Evolutionary conservation across 1,140 invertebrate genomes (phyloP).

Genomic region (Macrobrachium nipponense): DNA sequence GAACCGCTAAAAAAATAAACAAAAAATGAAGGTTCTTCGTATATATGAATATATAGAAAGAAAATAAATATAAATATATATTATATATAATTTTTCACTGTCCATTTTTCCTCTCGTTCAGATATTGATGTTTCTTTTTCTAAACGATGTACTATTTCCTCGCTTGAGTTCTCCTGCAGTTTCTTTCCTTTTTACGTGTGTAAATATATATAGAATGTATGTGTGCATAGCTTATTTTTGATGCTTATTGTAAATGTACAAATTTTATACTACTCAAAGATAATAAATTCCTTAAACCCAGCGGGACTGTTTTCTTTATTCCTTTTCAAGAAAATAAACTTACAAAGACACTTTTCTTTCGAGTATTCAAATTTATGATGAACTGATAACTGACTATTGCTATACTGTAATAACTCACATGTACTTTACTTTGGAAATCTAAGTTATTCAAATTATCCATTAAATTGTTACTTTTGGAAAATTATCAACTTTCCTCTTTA

Average conservation of each 20-base stretch:
- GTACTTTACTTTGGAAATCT: too few relatives aligned
- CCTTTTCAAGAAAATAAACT: neutral
- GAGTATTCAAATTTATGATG: neutral
- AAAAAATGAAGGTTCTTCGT: too few relatives aligned
- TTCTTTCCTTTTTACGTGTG: neutral
- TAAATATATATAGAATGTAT: conserved; percentile 16
- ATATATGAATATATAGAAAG: too few relatives aligned
- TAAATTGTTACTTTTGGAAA: too few relatives aligned
- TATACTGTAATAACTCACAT: too few relatives aligned
- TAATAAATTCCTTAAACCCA: conserved; percentile 21
- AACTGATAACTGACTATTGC: too few relatives aligned
- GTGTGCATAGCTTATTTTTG: conserved; percentile 51
- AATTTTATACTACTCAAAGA: conserved; percentile 57
- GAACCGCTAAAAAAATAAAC: too few relatives aligned
- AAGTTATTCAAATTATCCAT: too few relatives aligned
- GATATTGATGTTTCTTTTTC: neutral
- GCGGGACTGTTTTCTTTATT: neutral
- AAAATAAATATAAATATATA: too few relatives aligned
- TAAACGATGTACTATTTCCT: neutral
- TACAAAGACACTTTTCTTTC: neutral
- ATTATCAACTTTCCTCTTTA: too few relatives aligned
- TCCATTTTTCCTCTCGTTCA: neutral
- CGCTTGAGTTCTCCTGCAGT: neutral
- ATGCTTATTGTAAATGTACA: conserved; percentile 59
- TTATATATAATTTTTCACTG: too few relatives aligned